These are phyloP conservation scores for Melanerpes aurifrons DNA, from an alignment of 2,113 vertebrate genomes.

Conservation along the genomic window DNA sequence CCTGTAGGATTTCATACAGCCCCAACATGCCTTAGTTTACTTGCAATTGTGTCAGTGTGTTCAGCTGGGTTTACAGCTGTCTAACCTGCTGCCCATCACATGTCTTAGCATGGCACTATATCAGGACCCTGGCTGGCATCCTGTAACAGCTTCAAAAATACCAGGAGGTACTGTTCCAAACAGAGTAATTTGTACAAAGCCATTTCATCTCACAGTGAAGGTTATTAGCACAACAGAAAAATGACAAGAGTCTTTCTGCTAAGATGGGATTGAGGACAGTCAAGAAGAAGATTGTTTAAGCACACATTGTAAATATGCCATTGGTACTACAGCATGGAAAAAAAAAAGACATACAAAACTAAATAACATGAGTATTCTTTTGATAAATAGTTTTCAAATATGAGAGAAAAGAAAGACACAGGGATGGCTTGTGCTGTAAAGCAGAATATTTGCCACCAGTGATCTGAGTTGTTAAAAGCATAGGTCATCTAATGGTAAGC, in stretches of 20 bases:
- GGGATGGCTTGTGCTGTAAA: background rate
- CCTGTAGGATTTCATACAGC: background rate
- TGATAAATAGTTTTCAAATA: background rate
- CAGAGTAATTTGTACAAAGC: background rate
- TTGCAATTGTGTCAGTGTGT: fast-evolving
- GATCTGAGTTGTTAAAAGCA: background rate
- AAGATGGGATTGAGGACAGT: background rate
- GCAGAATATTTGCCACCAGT: background rate
- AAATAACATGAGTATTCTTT: background rate
- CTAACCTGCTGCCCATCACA: background rate
- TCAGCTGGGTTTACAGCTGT: background rate
- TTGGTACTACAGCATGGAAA: background rate
- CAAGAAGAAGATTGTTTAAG: background rate
- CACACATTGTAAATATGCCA: background rate
- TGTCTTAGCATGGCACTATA: background rate
- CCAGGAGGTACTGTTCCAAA: background rate
- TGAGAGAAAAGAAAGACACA: background rate
- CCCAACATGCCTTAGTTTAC: background rate
- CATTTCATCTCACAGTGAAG: background rate
- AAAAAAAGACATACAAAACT: background rate
- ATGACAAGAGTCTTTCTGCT: background rate
- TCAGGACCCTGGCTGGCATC: background rate
- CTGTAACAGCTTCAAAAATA: background rate
- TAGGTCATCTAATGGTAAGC: slow-evolving; percentile 9
- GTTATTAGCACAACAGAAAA: background rate